These are phyloP conservation scores for Corynorhinus townsendii DNA, from an alignment of 2,113 vertebrate species.

Conservation along the genomic window DNA sequence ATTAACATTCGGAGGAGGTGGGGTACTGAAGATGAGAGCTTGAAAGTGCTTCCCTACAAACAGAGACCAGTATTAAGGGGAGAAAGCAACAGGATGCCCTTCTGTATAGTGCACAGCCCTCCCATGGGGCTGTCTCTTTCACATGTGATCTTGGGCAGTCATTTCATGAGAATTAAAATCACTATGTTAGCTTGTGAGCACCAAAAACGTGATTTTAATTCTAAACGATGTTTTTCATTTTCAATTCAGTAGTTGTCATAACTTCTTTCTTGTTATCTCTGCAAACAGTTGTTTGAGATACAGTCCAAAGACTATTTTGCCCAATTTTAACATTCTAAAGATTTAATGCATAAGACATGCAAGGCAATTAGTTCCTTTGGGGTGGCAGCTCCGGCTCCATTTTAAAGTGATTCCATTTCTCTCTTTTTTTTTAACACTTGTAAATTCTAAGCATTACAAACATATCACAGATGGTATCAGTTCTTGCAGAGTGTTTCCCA, in stretches of 20 bases:
- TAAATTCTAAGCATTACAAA: background rate
- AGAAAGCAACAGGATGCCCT: accelerated
- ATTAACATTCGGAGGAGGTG: background rate
- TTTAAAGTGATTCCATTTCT: background rate
- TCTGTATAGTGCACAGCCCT: background rate
- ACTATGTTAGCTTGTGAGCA: too few relatives aligned
- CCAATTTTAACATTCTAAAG: background rate
- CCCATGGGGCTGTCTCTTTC: background rate
- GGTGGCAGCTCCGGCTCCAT: background rate
- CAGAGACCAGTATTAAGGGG: background rate
- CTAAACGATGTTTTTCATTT: background rate
- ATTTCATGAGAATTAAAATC: too few relatives aligned
- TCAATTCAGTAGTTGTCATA: background rate
- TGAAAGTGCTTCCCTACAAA: background rate
- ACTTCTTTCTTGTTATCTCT: background rate
- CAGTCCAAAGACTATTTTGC: too few relatives aligned
- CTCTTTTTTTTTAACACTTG: background rate
- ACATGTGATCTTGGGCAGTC: background rate
- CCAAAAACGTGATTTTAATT: too few relatives aligned
- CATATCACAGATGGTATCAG: accelerated
- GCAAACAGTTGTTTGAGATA: background rate
- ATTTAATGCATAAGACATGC: too few relatives aligned
- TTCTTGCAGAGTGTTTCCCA: background rate
- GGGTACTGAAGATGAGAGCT: background rate
- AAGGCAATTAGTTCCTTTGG: background rate